Percentiles rank a stretch among this genome's conserved stretches.
phyloP scores from a whole-genome alignment of 2,113 vertebrate species.

The Sinosuthora webbiana region DNA sequence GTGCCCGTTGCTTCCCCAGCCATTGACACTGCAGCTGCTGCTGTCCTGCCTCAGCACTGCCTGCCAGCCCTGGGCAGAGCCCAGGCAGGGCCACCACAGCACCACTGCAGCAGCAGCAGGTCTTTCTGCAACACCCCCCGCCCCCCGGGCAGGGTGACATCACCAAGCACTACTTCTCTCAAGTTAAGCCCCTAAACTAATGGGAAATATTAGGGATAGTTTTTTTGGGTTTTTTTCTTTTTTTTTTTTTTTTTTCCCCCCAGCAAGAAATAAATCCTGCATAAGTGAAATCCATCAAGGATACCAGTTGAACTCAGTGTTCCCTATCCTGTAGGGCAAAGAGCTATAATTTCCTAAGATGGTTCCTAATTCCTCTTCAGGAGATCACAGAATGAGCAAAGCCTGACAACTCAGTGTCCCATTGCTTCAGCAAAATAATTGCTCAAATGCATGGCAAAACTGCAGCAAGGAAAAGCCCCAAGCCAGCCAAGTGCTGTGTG shows the following conservation, averaged over 20 bases:
- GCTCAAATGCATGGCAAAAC: background rate
- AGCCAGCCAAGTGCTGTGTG: background rate
- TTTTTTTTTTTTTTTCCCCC: background rate
- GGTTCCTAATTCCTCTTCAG: background rate
- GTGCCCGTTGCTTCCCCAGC: background rate
- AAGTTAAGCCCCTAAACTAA: background rate
- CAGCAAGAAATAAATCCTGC: background rate
- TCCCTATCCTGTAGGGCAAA: background rate
- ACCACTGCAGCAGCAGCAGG: background rate
- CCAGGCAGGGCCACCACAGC: background rate
- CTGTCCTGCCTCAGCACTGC: background rate
- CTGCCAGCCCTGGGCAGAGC: background rate
- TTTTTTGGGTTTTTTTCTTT: too few species aligned
- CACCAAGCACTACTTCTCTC: background rate
- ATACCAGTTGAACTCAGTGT: background rate
- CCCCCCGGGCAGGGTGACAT: background rate
- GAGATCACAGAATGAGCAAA: background rate
- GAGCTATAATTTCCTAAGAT: background rate
- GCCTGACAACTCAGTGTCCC: background rate
- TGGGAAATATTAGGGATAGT: background rate
- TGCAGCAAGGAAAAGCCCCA: background rate
- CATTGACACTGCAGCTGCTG: background rate
- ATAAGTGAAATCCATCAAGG: background rate
- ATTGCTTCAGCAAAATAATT: background rate
- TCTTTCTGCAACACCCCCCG: background rate